These are phyloP conservation scores for Alcis repandata DNA, from an alignment of 2,888 invertebrate species.

Conservation along the genomic window DNA sequence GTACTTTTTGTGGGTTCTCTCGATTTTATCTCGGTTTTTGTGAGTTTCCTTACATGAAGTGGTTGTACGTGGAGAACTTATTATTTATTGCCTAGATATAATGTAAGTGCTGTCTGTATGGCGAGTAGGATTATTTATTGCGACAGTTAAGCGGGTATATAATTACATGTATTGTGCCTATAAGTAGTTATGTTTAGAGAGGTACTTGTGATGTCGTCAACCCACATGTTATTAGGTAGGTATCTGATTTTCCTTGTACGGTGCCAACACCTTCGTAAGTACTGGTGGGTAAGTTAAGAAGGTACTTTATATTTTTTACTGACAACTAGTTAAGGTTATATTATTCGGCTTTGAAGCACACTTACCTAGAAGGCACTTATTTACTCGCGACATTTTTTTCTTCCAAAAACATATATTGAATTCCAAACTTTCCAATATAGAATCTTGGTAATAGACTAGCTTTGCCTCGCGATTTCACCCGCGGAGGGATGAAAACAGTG, in stretches of 20 bases:
- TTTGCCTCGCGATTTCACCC: too few relatives aligned
- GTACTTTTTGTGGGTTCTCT: conserved; percentile 13
- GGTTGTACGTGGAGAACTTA: conserved; percentile 12
- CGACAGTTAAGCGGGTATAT: too few relatives aligned
- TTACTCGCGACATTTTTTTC: too few relatives aligned
- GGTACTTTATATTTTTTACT: neutral
- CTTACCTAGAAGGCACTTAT: too few relatives aligned
- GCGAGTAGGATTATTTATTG: neutral
- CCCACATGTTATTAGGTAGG: neutral
- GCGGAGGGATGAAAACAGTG: too few relatives aligned
- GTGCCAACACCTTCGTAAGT: neutral
- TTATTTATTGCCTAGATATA: conserved; percentile 25
- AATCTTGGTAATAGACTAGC: too few relatives aligned
- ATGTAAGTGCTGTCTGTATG: neutral
- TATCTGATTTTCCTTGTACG: neutral
- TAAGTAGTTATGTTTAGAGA: too few relatives aligned
- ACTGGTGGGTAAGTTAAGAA: neutral
- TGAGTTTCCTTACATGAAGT: conserved; percentile 25
- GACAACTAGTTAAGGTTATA: too few relatives aligned
- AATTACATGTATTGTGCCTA: too few relatives aligned
- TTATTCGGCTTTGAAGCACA: too few relatives aligned
- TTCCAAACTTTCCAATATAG: too few relatives aligned
- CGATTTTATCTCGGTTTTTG: conserved; percentile 35
- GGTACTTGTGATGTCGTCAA: neutral
- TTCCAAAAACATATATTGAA: too few relatives aligned